phyloP scores from a whole-genome alignment of 2,113 vertebrate genomes.

The Rallus limicola region DNA sequence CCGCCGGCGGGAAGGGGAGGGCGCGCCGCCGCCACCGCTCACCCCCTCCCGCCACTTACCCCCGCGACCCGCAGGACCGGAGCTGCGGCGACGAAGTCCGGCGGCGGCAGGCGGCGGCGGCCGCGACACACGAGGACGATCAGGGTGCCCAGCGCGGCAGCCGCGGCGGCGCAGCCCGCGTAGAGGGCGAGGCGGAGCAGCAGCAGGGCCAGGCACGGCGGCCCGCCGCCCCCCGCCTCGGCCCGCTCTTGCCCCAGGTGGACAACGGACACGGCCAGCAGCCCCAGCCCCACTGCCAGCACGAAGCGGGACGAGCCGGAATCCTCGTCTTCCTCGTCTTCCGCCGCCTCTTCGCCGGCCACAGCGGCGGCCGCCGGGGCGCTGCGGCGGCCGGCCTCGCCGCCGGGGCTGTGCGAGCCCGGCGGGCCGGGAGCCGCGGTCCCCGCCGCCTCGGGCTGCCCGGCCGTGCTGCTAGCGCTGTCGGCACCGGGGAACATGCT shows the following conservation, averaged over 20 bases:
- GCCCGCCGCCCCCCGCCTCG: not conserved
- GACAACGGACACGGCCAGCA: constrained; percentile 28
- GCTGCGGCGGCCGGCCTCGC: not conserved
- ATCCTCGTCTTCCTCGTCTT: constrained; percentile 17
- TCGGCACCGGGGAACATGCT: constrained; percentile 68
- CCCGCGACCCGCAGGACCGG: not conserved
- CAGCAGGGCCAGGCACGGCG: constrained; percentile 13
- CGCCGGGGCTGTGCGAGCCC: not conserved
- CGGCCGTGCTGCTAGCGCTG: constrained; percentile 16
- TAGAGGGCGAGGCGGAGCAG: constrained; percentile 62
- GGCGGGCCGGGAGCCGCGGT: not conserved
- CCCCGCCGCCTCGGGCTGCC: not conserved
- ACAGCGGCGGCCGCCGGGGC: not conserved
- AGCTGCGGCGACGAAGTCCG: constrained; percentile 57
- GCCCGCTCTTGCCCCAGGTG: constrained; percentile 18
- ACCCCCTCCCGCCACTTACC: not conserved
- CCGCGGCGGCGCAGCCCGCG: constrained; percentile 60
- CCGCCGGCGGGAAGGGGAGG: not conserved
- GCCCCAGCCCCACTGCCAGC: constrained; percentile 32
- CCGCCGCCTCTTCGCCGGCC: constrained; percentile 1
- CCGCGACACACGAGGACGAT: constrained; percentile 38
- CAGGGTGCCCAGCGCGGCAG: constrained; percentile 62
- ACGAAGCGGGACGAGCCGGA: constrained; percentile 25
- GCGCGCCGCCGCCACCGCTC: not conserved
- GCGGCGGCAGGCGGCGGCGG: constrained; percentile 16